Conservation (phyloP, 30 jellyfish, hydroid and myxozoan genomes). For the Pelagia noctiluca region DNA sequence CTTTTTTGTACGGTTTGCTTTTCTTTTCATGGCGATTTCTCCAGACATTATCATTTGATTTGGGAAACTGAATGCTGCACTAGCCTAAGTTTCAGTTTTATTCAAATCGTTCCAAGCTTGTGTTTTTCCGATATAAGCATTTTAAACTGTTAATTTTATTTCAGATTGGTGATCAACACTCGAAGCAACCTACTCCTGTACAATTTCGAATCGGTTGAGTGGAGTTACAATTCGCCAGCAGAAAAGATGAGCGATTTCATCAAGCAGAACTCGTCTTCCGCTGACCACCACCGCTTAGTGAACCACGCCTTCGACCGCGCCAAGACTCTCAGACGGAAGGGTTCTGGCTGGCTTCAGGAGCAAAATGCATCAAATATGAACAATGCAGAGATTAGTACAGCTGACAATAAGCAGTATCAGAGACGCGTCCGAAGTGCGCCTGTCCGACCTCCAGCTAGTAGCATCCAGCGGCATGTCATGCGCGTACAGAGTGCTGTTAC, state of each 20-base stretch:
- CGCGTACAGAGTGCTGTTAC: conserved; percentile 75
- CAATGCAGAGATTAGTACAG: background rate
- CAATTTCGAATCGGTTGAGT: conserved; percentile 71
- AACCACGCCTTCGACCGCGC: conserved; percentile 68
- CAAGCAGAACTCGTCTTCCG: background rate
- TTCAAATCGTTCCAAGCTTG: too few species aligned
- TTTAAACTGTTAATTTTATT: background rate
- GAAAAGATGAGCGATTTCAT: conserved; percentile 41
- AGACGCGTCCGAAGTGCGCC: conserved; percentile 82
- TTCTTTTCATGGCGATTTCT: background rate
- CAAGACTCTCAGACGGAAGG: conserved; percentile 32
- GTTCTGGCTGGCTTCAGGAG: conserved; percentile 10
- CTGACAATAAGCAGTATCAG: background rate
- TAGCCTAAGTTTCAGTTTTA: too few species aligned
- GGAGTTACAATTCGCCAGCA: conserved; percentile 79
- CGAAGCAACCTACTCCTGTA: conserved; percentile 72
- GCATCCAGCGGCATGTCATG: conserved; percentile 50
- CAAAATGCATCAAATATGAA: background rate
- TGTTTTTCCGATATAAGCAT: background rate
- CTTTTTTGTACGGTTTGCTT: background rate
- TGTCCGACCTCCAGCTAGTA: conserved; percentile 8
- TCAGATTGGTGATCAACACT: conserved; percentile 83
- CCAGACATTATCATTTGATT: background rate
- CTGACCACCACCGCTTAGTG: conserved; percentile 19
- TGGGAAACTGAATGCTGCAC: background rate